Evolutionary conservation across 2,888 invertebrate genomes (phyloP).

Genomic region (Serrognathus titanus): DNA sequence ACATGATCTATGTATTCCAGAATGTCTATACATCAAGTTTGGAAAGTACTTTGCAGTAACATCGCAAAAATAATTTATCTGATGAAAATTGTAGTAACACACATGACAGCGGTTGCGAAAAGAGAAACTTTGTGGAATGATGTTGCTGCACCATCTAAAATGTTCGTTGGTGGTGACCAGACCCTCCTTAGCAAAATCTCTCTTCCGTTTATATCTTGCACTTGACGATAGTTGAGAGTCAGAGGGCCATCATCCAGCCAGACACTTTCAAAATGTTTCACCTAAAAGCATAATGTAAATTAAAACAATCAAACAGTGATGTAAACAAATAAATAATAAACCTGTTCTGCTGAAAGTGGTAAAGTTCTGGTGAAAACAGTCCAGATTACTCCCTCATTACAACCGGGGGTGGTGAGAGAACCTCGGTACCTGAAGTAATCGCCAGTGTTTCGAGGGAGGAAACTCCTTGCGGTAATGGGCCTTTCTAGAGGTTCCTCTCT

Average conservation of each 20-base stretch:
- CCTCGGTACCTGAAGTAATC: constrained; percentile 60
- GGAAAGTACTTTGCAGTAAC: too few species aligned
- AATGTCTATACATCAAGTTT: too few species aligned
- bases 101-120: too few species aligned
- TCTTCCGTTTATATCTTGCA: constrained; percentile 45
- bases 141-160: too few species aligned
- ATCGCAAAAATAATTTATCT: too few species aligned
- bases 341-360: constrained; percentile 40
- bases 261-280: constrained; percentile 45
- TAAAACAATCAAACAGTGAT: too few species aligned
- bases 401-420: constrained; percentile 72
- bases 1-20: too few species aligned
- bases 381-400: constrained; percentile 73
- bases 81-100: too few species aligned
- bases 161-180: not conserved
- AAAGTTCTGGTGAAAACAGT: constrained; percentile 59
- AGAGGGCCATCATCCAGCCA: constrained; percentile 43
- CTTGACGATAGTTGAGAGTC: constrained; percentile 50
- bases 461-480: constrained; percentile 23
- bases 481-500: constrained; percentile 12
- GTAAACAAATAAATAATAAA: not conserved
- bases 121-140: too few species aligned
- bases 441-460: constrained; percentile 56
- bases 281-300: too few species aligned
- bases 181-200: not conserved